Percentiles rank a stretch among this genome's conserved stretches.
Conservation (phyloP, 2,888 invertebrate genomes). For the Baronia brevicornis region DNA sequence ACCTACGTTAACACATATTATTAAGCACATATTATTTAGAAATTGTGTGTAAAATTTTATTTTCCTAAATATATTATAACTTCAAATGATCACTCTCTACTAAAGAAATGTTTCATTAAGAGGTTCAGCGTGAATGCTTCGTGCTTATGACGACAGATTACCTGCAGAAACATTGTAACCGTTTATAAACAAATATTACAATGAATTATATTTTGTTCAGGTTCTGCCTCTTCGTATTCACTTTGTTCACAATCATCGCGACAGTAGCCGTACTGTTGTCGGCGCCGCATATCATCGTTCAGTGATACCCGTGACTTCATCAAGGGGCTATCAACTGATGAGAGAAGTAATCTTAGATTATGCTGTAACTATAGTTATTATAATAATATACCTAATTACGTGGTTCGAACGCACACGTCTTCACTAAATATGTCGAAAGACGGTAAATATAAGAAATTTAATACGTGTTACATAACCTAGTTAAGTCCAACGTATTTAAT, state of each 20-base stretch:
- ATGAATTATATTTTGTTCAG: slow-evolving; percentile 50
- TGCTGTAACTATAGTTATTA: slow-evolving; percentile 39
- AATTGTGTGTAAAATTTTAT: too few species aligned
- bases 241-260: slow-evolving; percentile 93
- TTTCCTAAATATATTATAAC: too few species aligned
- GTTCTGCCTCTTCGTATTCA: slow-evolving; percentile 96
- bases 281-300: slow-evolving; percentile 96
- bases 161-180: too few species aligned
- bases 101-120: too few species aligned
- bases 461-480: slow-evolving; percentile 42
- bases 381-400: slow-evolving; percentile 42
- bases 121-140: too few species aligned
- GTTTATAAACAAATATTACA: background rate
- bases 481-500: slow-evolving; percentile 54
- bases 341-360: slow-evolving; percentile 64
- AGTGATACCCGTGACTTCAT: slow-evolving; percentile 67
- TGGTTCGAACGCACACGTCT: slow-evolving; percentile 71
- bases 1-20: too few species aligned
- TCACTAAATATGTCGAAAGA: slow-evolving; percentile 52
- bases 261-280: slow-evolving; percentile 93
- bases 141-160: too few species aligned
- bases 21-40: too few species aligned
- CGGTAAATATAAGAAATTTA: slow-evolving; percentile 46
- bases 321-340: slow-evolving; percentile 29
- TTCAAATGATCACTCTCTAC: too few species aligned